phyloP scores from a whole-genome alignment of 2,797 vertebrate genomes.

The Channa striata region DNA sequence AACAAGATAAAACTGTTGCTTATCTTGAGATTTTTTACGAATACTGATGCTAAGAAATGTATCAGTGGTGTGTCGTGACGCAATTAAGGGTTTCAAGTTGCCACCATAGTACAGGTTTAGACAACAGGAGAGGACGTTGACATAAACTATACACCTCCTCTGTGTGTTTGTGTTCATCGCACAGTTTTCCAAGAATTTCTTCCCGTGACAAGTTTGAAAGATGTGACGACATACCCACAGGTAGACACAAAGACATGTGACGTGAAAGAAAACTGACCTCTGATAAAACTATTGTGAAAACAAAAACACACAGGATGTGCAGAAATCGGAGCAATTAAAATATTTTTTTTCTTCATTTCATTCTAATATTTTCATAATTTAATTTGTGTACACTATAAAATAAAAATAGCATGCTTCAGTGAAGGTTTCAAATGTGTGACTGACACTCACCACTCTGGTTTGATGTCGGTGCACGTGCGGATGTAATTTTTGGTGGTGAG shows the following conservation, averaged over 20 bases:
- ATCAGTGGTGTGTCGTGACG: not conserved
- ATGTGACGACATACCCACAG: not conserved
- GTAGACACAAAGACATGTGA: not conserved
- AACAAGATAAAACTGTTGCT: not conserved
- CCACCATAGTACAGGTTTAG: not conserved
- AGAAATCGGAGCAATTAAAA: not conserved
- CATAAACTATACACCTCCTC: not conserved
- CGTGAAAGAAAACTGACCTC: not conserved
- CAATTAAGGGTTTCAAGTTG: not conserved
- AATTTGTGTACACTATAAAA: not conserved
- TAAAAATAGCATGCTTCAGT: no score
- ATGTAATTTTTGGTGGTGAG: constrained; percentile 99
- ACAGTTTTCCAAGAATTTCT: not conserved
- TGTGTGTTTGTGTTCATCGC: not conserved
- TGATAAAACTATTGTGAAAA: not conserved
- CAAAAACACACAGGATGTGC: not conserved
- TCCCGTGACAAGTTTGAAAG: not conserved
- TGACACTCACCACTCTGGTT: constrained; percentile 94
- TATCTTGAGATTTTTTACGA: not conserved
- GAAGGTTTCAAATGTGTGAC: no score
- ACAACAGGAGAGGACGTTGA: constrained; percentile 8
- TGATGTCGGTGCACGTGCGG: constrained; percentile 97
- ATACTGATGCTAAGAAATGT: not conserved
- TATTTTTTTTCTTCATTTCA: not conserved
- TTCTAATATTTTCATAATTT: not conserved